Percentiles rank a stretch among this genome's conserved stretches.
Conservation (phyloP, 2,797 vertebrate species). For the Lithobates pipiens region DNA sequence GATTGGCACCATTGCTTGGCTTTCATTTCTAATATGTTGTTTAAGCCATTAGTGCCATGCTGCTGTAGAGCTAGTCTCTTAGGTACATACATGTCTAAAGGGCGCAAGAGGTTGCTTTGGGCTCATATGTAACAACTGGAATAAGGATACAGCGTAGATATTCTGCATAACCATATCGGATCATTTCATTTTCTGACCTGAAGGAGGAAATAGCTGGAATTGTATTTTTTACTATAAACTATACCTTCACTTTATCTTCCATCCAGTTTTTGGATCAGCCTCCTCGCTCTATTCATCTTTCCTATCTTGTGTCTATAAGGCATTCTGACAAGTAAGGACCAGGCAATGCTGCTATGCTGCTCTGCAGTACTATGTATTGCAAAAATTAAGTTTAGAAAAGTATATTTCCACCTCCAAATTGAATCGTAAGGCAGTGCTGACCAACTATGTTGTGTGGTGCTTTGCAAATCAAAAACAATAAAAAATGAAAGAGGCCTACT, state of each 20-base stretch:
- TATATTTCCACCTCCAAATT: constrained; percentile 20
- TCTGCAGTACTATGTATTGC: neutral
- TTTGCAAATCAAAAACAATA: constrained; percentile 12
- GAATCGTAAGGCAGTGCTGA: constrained; percentile 48
- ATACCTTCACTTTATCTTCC: neutral
- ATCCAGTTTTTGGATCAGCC: neutral
- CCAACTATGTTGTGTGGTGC: constrained; percentile 31
- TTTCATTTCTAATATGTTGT: neutral
- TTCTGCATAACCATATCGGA: neutral
- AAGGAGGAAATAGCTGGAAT: neutral
- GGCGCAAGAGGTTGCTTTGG: neutral
- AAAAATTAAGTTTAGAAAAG: constrained; percentile 26
- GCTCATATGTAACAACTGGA: neutral
- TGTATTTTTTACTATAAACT: too few relatives aligned
- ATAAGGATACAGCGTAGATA: neutral
- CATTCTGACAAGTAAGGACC: neutral
- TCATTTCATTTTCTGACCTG: neutral
- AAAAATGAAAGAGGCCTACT: neutral
- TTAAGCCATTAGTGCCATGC: neutral
- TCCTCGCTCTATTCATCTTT: neutral
- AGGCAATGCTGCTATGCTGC: neutral
- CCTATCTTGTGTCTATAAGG: neutral
- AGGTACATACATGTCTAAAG: neutral
- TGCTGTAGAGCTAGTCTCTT: neutral
- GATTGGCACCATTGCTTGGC: neutral